Percentiles rank a stretch among this genome's conserved stretches.
Conservation (phyloP, 2,113 vertebrate species). For the Formicarius rufipectus region DNA sequence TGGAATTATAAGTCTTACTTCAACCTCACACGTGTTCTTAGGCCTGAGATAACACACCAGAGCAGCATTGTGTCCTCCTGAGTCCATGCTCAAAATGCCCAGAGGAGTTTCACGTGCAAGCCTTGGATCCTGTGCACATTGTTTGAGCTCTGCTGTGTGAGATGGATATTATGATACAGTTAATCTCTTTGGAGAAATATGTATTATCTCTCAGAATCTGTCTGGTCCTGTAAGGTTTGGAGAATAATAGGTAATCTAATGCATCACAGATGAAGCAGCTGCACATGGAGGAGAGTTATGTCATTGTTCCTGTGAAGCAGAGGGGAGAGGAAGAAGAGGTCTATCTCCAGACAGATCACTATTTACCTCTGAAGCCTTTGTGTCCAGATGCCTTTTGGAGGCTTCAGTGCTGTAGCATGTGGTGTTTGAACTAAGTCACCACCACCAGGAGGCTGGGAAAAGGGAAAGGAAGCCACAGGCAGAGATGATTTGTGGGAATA, state of each 20-base stretch:
- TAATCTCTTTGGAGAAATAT: neutral
- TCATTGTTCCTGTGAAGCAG: neutral
- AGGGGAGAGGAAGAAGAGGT: neutral
- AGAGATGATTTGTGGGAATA: neutral
- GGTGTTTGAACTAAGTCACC: neutral
- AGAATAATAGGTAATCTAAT: neutral
- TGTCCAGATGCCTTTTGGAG: neutral
- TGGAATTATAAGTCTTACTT: neutral
- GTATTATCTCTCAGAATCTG: neutral
- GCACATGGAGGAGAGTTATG: neutral
- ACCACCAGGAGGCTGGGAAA: neutral
- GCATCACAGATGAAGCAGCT: constrained; percentile 16
- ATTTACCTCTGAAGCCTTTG: neutral
- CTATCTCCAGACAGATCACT: neutral
- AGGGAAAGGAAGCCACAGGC: neutral
- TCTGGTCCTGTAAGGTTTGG: neutral
- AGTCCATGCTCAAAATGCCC: neutral
- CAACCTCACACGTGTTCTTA: neutral
- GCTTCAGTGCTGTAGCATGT: neutral
- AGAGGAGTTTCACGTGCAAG: neutral
- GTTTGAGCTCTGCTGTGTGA: neutral
- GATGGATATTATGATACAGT: neutral
- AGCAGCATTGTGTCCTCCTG: neutral
- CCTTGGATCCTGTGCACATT: neutral
- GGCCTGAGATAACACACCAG: too few species aligned